These are phyloP conservation scores for Dissostichus mawsoni DNA, from an alignment of 2,113 vertebrate species.

Conservation along the genomic window DNA sequence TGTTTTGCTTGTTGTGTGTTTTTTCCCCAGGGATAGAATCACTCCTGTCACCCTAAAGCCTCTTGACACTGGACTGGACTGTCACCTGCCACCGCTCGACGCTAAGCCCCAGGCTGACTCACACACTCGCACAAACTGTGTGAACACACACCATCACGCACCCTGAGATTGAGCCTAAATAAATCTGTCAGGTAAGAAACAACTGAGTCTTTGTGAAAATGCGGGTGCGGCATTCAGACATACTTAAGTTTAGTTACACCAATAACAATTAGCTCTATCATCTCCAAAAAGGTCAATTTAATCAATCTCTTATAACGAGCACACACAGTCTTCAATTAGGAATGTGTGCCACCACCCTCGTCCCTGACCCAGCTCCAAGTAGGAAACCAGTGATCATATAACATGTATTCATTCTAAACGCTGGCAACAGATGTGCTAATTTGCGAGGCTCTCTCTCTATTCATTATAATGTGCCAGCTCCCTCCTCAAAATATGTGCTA, in stretches of 20 bases:
- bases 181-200: conserved; percentile 68
- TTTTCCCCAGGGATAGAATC: conserved; percentile 55
- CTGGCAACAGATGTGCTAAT: conserved; percentile 80
- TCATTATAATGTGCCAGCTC: conserved; percentile 74
- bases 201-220: conserved; percentile 45
- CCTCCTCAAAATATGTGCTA: conserved; percentile 79
- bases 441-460: conserved; percentile 70
- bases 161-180: conserved; percentile 62
- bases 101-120: conserved; percentile 69
- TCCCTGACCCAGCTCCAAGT: conserved; percentile 58
- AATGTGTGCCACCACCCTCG: conserved; percentile 31
- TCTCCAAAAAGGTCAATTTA: conserved; percentile 58
- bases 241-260: conserved; percentile 35
- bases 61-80: conserved; percentile 68
- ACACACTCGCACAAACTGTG: conserved; percentile 53
- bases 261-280: conserved; percentile 58
- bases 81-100: conserved; percentile 74
- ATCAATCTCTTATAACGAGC: conserved; percentile 62
- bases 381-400: conserved; percentile 69
- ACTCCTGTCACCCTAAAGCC: conserved; percentile 67
- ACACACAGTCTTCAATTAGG: conserved; percentile 57
- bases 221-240: conserved; percentile 37
- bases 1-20: conserved; percentile 41
- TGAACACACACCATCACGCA: conserved; percentile 56
- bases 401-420: conserved; percentile 69